Evolutionary conservation across 2,888 invertebrate species (phyloP).

Genomic region (Elysia crispata): DNA sequence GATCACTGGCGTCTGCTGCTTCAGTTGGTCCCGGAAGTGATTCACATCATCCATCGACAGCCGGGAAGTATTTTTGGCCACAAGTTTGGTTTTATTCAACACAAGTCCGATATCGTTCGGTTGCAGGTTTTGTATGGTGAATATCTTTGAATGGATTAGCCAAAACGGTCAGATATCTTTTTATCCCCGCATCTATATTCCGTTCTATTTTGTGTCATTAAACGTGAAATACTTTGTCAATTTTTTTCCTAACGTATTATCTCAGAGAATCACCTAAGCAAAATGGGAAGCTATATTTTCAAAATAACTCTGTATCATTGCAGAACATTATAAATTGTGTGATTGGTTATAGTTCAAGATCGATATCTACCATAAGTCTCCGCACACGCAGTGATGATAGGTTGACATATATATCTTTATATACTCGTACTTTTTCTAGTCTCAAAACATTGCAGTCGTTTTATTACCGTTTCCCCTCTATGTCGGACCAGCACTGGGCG

Average conservation of each 20-base stretch:
- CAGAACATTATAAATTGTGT: too few species aligned
- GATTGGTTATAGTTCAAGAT: too few species aligned
- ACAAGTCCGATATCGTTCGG: slow-evolving; percentile 64
- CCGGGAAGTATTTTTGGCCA: slow-evolving; percentile 59
- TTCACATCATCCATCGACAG: slow-evolving; percentile 57
- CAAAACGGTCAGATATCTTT: too few species aligned
- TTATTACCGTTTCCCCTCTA: background rate
- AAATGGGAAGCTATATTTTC: too few species aligned
- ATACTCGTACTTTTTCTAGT: background rate
- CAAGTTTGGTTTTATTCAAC: slow-evolving; percentile 59
- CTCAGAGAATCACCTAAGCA: too few species aligned
- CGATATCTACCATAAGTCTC: too few species aligned
- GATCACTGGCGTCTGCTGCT: slow-evolving; percentile 62
- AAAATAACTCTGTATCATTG: too few species aligned
- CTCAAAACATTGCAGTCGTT: background rate
- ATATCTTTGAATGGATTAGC: too few species aligned
- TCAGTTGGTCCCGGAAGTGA: slow-evolving; percentile 58
- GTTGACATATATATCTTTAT: background rate
- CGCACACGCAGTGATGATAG: background rate
- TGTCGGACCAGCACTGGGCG: slow-evolving; percentile 67
- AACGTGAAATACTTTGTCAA: too few species aligned
- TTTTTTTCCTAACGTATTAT: background rate
- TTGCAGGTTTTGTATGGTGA: slow-evolving; percentile 55
- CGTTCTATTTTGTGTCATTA: too few species aligned
- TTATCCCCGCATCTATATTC: too few species aligned